phyloP scores from a whole-genome alignment of 2,888 invertebrate genomes.

The Drosophila bunnanda region DNA sequence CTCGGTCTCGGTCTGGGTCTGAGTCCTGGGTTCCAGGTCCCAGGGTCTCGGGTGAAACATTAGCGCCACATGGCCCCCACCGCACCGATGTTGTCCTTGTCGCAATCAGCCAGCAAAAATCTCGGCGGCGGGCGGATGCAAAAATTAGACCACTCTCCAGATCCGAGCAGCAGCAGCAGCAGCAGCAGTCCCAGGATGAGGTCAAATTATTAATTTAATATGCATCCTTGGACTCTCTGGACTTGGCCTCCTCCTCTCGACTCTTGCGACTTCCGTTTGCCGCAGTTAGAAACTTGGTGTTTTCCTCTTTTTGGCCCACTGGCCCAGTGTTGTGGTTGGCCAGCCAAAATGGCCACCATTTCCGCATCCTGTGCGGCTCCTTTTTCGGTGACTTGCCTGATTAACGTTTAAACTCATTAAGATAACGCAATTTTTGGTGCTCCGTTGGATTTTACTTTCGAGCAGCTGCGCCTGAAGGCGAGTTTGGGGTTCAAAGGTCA shows the following conservation, averaged over 20 bases:
- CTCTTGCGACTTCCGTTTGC: conserved; percentile 66
- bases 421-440: conserved; percentile 81
- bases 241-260: conserved; percentile 25
- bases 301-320: conserved; percentile 37
- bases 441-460: conserved; percentile 70
- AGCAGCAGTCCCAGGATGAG: conserved; percentile 56
- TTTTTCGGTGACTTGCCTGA: conserved; percentile 54
- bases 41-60: conserved; percentile 62
- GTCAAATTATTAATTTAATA: conserved; percentile 82
- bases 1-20: conserved; percentile 6
- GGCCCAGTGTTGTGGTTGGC: conserved; percentile 57
- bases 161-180: conserved; percentile 8
- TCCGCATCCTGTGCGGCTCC: conserved; percentile 56
- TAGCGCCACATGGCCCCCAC: conserved; percentile 70
- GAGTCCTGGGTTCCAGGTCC: background rate
- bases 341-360: conserved; percentile 72
- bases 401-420: conserved; percentile 83
- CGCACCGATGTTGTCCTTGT: conserved; percentile 65
- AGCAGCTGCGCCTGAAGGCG: conserved; percentile 61
- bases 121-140: conserved; percentile 69
- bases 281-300: conserved; percentile 23
- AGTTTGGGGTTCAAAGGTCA: conserved; percentile 65
- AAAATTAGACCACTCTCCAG: conserved; percentile 47
- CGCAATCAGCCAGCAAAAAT: conserved; percentile 76
- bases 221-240: conserved; percentile 70